A percentile compares a stretch with the other conserved stretches of the same genome.
These are phyloP conservation scores for Globodera rostochiensis DNA, from an alignment of 1,140 invertebrate species.

Conservation along the genomic window DNA sequence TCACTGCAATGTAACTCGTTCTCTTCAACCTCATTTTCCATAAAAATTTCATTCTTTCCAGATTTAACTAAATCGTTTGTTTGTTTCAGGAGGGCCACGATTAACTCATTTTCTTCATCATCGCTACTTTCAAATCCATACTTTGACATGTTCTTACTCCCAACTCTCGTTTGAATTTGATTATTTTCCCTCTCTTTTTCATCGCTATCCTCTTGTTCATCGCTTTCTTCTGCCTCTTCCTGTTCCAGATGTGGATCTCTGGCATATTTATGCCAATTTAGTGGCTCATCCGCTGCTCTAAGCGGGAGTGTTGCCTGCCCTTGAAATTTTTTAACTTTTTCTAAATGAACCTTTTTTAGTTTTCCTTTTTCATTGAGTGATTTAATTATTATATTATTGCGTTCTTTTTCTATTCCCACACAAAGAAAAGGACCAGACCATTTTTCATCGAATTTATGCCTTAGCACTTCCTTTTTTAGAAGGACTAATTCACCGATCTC, in stretches of 20 bases:
- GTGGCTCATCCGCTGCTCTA: background rate
- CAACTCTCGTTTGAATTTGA: background rate
- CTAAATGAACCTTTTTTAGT: background rate
- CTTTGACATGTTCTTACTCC: background rate
- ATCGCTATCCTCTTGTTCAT: background rate
- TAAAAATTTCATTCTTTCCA: too few relatives aligned
- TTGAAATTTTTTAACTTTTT: background rate
- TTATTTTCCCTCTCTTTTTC: background rate
- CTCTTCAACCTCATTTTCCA: too few relatives aligned
- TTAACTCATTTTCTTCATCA: too few relatives aligned
- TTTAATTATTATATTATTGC: background rate
- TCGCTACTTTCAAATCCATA: background rate
- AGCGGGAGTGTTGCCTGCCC: background rate
- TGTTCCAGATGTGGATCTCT: background rate
- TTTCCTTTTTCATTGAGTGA: background rate
- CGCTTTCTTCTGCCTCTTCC: background rate
- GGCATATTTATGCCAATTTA: background rate
- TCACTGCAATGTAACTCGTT: too few relatives aligned
- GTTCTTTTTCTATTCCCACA: constrained; percentile 1
- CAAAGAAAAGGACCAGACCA: background rate
- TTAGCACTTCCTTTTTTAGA: background rate
- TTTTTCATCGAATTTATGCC: background rate
- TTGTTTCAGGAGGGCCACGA: too few relatives aligned
- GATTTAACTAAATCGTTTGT: too few relatives aligned
- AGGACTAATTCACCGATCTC: background rate